These are phyloP conservation scores for Brenthis hecate DNA, from an alignment of 2,888 invertebrate genomes.

Conservation along the genomic window DNA sequence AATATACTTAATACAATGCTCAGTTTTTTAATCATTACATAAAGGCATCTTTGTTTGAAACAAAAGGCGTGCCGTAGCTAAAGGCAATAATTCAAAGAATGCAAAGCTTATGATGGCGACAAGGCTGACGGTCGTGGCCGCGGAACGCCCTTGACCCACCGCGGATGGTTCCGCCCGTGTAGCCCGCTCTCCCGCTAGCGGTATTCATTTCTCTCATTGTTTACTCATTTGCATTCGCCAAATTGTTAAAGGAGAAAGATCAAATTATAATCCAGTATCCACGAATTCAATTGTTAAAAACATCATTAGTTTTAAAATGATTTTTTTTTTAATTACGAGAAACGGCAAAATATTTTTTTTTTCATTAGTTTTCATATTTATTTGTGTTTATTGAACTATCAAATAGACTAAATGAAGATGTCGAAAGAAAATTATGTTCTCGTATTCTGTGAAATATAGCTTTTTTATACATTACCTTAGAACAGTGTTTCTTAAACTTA, in stretches of 20 bases:
- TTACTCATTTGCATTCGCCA: conserved; percentile 22
- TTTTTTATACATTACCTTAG: too few species aligned
- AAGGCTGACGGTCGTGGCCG: conserved; percentile 50
- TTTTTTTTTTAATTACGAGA: too few species aligned
- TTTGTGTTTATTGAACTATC: too few species aligned
- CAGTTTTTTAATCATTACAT: conserved; percentile 28
- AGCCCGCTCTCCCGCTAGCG: conserved; percentile 50
- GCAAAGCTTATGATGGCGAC: conserved; percentile 47
- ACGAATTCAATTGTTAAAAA: too few species aligned
- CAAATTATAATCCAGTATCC: too few species aligned
- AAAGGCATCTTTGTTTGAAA: conserved; percentile 36
- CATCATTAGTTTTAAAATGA: too few species aligned
- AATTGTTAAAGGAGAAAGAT: conserved; percentile 3
- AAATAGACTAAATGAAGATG: too few species aligned
- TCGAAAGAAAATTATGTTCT: too few species aligned
- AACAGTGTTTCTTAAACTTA: too few species aligned
- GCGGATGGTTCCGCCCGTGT: conserved; percentile 49
- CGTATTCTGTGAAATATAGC: too few species aligned
- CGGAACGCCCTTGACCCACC: conserved; percentile 66
- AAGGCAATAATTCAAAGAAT: conserved; percentile 53
- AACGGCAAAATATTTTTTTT: too few species aligned
- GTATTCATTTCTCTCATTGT: conserved; percentile 45
- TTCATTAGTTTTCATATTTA: too few species aligned
- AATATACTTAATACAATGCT: conserved; percentile 14
- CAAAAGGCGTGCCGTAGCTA: conserved; percentile 44